A percentile compares a stretch with the other conserved stretches of the same genome.
Conservation (phyloP, 2,797 vertebrate species). For the Xiphorhynchus erythropygius region DNA sequence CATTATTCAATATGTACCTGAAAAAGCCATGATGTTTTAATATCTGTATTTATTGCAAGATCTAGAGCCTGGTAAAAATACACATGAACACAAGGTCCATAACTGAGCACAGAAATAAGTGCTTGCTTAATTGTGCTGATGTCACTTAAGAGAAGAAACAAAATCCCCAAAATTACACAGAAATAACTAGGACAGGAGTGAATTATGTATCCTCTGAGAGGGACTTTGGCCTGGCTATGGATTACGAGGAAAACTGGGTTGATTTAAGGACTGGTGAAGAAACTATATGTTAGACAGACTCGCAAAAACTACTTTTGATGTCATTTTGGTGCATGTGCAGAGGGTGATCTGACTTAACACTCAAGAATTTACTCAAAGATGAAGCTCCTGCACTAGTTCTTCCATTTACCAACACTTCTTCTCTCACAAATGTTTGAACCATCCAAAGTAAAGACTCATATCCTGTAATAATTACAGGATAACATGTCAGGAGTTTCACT, state of each 20-base stretch:
- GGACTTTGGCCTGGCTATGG: not conserved
- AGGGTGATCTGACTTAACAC: not conserved
- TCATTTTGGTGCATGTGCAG: not conserved
- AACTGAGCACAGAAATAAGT: not conserved
- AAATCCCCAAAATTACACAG: not conserved
- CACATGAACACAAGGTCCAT: not conserved
- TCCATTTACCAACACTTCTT: not conserved
- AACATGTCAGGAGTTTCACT: not conserved
- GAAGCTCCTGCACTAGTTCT: not conserved
- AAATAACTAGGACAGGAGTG: not conserved
- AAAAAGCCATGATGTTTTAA: not conserved
- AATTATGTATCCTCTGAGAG: not conserved
- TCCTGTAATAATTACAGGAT: not conserved
- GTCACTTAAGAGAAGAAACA: not conserved
- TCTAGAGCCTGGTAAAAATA: not conserved
- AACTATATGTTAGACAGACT: not conserved
- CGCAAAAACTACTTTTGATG: not conserved
- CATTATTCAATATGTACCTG: not conserved
- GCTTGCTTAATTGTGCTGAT: slow-evolving; percentile 22
- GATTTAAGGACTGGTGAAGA: not conserved
- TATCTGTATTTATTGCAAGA: slow-evolving; percentile 32
- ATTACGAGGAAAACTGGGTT: not conserved
- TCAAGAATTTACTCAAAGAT: not conserved
- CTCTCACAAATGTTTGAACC: not conserved
- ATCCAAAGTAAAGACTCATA: not conserved